Percentiles rank a stretch among this genome's conserved stretches.
Evolutionary conservation across 92 coral and sea anemone species (phyloP).

Genomic region (Parazoanthus darwini): DNA sequence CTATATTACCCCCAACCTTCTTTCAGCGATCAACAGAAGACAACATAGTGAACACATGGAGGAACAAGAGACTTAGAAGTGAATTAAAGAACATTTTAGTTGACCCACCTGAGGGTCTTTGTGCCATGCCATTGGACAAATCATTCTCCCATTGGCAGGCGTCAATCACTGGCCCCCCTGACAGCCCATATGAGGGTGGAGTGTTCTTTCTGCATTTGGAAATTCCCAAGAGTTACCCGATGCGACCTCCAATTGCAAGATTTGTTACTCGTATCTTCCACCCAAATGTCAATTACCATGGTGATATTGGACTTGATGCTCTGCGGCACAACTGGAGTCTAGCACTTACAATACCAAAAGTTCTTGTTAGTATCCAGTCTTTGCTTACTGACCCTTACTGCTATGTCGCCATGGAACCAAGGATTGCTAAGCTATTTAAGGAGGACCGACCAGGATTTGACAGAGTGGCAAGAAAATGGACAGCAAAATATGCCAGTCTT

Average conservation of each 20-base stretch:
- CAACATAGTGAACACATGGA: slow-evolving; percentile 58
- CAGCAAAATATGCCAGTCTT: slow-evolving; percentile 65
- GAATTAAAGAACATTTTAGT: slow-evolving; percentile 64
- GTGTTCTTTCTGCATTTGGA: slow-evolving; percentile 74
- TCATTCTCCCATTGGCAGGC: slow-evolving; percentile 79
- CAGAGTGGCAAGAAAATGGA: slow-evolving; percentile 70
- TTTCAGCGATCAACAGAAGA: slow-evolving; percentile 51
- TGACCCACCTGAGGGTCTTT: slow-evolving; percentile 76
- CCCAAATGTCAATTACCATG: slow-evolving; percentile 80
- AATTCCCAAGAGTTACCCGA: slow-evolving; percentile 69
- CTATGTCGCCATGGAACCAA: slow-evolving; percentile 70
- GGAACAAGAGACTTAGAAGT: slow-evolving; percentile 66
- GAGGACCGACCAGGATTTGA: slow-evolving; percentile 62
- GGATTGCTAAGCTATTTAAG: slow-evolving; percentile 57
- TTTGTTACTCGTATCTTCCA: slow-evolving; percentile 75
- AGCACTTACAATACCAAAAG: slow-evolving; percentile 70
- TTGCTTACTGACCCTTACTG: slow-evolving; percentile 77
- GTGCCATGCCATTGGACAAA: slow-evolving; percentile 71
- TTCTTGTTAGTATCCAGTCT: slow-evolving; percentile 70
- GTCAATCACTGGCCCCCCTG: slow-evolving; percentile 74
- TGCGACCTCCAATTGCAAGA: slow-evolving; percentile 69
- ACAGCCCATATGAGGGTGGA: slow-evolving; percentile 73
- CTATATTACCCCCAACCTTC: too few relatives aligned
- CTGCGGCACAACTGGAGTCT: slow-evolving; percentile 70
- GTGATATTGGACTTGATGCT: slow-evolving; percentile 67